Evolutionary conservation across 2,888 invertebrate genomes (phyloP), one percentile per base, ranked within the genome.

Genomic region (Stegana nigrithorax): DNA sequence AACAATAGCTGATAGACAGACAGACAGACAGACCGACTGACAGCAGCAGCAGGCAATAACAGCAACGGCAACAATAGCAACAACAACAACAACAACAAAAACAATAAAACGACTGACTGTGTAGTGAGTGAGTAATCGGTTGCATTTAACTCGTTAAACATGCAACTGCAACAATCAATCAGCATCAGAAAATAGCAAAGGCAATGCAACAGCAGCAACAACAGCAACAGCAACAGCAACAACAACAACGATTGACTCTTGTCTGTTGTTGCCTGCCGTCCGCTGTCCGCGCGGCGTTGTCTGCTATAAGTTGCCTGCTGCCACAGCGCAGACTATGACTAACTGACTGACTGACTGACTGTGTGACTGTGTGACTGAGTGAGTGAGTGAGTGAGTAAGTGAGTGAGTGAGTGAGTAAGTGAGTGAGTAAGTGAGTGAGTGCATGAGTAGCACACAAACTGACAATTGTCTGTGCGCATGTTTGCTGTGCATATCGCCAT

Each of bases 111-210:
- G 68, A 57, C n/a, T 64, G 57, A 25, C 17, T 47, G 47, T 26
- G 50, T 32, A 42, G 60, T 39, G 59, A 59, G 45, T 61, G 61
- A 60, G 68, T 70, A 68, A 60, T 68, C 62, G 62, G 58, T 42
- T 57, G 56, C 57, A 25, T 65, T 60, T 60, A 60, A 60, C 66
- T 63, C 59, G 64, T 67, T 65, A 44, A 65, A 64, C 64, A 66
- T 67, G 63, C 64, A 62, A 64, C 58, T 60, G 62, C 62, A 66
- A 62, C 64, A 68, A 66, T 68, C 67, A 64, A 68, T 68, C 67
- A 66, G 64, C 65, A 65, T 62, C 65, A 62, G 57, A 62, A 62
- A 51, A 60, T 57, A 60, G 29, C 64, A 64, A 14, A 36, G 59
- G 55, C 51, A 27, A n/a, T 36, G n/a, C 36, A 36, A n/a, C 12